Evolutionary conservation across 2,113 vertebrate genomes (phyloP).

Genomic region (Stegastes partitus): DNA sequence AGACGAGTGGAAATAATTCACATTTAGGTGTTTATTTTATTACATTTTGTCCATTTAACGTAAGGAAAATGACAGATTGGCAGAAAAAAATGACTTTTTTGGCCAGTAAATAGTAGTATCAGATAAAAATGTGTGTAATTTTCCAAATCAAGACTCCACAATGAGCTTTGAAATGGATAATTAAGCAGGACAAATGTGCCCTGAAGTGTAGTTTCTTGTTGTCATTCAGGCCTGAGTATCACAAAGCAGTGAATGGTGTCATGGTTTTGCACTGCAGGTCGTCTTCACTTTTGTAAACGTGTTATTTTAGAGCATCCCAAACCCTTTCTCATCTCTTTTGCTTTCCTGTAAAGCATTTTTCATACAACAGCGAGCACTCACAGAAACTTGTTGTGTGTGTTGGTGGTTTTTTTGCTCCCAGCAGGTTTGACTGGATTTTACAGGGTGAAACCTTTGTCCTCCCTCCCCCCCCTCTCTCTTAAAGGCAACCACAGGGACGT

Average conservation of each 20-base stretch:
- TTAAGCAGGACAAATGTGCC: not conserved
- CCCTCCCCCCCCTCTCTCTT: slow-evolving; percentile 22
- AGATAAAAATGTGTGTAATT: too few relatives aligned
- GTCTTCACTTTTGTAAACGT: too few relatives aligned
- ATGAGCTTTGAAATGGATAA: not conserved
- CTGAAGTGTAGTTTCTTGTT: not conserved
- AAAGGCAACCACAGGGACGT: slow-evolving; percentile 22
- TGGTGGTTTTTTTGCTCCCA: slow-evolving; percentile 32
- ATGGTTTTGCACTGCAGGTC: not conserved
- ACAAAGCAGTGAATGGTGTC: not conserved
- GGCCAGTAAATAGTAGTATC: too few relatives aligned
- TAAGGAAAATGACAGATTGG: too few relatives aligned
- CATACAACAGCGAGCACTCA: too few relatives aligned
- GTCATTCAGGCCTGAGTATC: not conserved
- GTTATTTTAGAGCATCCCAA: not conserved
- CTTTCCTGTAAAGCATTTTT: not conserved
- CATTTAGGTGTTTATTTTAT: too few relatives aligned
- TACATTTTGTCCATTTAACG: too few relatives aligned
- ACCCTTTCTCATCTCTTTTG: not conserved
- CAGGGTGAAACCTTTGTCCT: slow-evolving; percentile 66
- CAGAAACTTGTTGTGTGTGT: slow-evolving; percentile 48
- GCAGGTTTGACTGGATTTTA: slow-evolving; percentile 80
- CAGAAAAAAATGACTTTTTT: too few relatives aligned
- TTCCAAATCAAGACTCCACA: not conserved
- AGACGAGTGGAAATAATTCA: too few relatives aligned